Base-by-base conservation (phyloP, 2,888 invertebrate genomes). In the Lagria hirta region DNA sequence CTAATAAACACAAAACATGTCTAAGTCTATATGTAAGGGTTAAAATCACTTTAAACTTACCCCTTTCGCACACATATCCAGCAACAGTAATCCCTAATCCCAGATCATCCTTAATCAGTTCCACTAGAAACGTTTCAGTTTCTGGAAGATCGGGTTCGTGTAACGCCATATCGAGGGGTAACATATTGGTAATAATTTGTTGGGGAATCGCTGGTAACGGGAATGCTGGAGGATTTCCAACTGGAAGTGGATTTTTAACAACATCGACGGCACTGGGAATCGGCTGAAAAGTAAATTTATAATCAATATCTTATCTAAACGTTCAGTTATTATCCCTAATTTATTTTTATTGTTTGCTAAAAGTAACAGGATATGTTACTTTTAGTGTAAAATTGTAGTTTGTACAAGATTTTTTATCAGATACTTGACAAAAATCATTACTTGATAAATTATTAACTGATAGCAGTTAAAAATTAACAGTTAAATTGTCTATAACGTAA, bases 1-100 rank as follows among this genome's bases (percentile, higher is more conserved):
- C 12, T 21, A n/a, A n/a, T n/a, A n/a, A n/a, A n/a, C n/a, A n/a
- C n/a, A n/a, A n/a, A n/a, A n/a, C n/a, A n/a, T n/a, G 4, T 22
- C 18, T 8, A n/a, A 12, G 3, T 20, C 10, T 12, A 5, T 10
- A 6, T 3, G 17, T 4, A 22, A 13, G 11, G 13, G 33, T 30
- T 33, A 15, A 28, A 4, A 27, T 26, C 13, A 7, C n/a, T n/a
- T n/a, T 32, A 20, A 18, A 46, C 52, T 51, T 54, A 83, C 84
- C 84, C 74, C 94, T 93, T 71, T 95, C 94, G 73, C 96, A 95
- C 22, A 96, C 95, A 73, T 96, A 97, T 28, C 96, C 96, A 2
- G 96, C 96, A 35, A 96, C 94, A 2, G 96, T 97, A 58, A 96
- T 95, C 27, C 96, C 96, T 48, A 94, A 76, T 16, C 96, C 90